These are phyloP conservation scores for Halocaridina rubra DNA, from an alignment of 2,888 invertebrate species.

Conservation along the genomic window DNA sequence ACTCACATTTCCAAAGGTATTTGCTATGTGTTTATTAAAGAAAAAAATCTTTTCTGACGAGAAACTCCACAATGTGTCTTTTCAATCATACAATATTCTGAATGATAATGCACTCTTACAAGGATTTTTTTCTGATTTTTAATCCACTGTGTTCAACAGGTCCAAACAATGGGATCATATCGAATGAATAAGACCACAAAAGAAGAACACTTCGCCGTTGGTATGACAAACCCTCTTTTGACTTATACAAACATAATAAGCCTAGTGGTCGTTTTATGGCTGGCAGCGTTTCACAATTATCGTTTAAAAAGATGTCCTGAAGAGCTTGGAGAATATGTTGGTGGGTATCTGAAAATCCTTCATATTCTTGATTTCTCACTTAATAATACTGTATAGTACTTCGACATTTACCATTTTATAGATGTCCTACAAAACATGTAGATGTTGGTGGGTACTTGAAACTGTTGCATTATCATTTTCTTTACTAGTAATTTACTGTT, in stretches of 20 bases:
- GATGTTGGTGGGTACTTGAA: no score
- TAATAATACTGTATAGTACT: no score
- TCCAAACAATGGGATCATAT: slow-evolving; percentile 35
- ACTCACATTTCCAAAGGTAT: no score
- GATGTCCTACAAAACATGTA: no score
- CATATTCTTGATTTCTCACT: no score
- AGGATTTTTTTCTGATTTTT: neutral
- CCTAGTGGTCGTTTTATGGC: neutral
- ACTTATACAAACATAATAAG: slow-evolving; percentile 52
- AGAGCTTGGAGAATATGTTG: neutral
- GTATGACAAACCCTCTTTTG: slow-evolving; percentile 55
- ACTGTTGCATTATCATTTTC: no score
- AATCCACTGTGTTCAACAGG: neutral
- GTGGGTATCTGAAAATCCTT: no score
- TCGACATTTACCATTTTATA: no score
- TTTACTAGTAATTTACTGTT: no score
- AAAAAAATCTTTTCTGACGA: neutral
- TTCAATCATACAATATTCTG: neutral
- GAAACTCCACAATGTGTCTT: neutral
- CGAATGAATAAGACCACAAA: slow-evolving; percentile 5
- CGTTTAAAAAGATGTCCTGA: neutral
- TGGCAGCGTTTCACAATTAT: slow-evolving; percentile 46
- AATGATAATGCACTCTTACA: neutral
- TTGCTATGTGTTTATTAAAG: neutral
- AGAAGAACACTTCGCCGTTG: slow-evolving; percentile 22